Evolutionary conservation across 2,113 vertebrate species (phyloP).

Genomic region (Athene noctua): DNA sequence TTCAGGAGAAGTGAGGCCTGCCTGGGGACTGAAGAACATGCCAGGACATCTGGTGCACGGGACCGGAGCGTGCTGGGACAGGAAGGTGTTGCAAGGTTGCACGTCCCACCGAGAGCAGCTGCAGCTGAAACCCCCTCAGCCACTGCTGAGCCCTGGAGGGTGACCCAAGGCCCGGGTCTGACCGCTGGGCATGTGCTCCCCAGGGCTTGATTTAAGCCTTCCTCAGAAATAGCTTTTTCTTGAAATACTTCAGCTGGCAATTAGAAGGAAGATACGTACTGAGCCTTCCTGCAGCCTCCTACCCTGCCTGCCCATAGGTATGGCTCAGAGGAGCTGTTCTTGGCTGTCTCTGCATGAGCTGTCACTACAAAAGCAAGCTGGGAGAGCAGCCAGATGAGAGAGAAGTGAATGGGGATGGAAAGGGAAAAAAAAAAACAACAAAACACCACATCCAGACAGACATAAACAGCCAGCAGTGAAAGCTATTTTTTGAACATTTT

Average conservation of each 20-base stretch:
- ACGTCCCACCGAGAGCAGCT: background rate
- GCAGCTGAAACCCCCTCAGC: background rate
- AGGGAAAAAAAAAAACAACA: background rate
- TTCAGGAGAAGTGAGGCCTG: background rate
- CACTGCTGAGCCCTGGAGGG: background rate
- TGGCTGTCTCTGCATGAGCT: accelerated
- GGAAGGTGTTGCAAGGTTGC: background rate
- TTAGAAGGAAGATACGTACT: too few species aligned
- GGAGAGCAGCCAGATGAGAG: background rate
- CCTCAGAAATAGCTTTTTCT: background rate
- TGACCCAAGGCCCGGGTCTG: accelerated
- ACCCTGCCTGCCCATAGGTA: background rate
- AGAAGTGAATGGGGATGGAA: background rate
- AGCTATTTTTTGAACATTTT: background rate
- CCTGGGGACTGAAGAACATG: background rate
- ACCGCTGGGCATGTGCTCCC: accelerated
- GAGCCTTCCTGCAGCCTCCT: background rate
- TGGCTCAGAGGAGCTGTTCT: background rate
- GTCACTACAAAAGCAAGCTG: background rate
- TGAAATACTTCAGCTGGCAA: background rate
- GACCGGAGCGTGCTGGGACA: accelerated
- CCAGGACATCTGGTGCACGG: too few species aligned
- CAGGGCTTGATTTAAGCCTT: background rate
- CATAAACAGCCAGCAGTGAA: background rate
- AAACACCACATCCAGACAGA: background rate